These are phyloP conservation scores for Helobdella robusta DNA, from an alignment of 2,888 invertebrate genomes.

Conservation along the genomic window DNA sequence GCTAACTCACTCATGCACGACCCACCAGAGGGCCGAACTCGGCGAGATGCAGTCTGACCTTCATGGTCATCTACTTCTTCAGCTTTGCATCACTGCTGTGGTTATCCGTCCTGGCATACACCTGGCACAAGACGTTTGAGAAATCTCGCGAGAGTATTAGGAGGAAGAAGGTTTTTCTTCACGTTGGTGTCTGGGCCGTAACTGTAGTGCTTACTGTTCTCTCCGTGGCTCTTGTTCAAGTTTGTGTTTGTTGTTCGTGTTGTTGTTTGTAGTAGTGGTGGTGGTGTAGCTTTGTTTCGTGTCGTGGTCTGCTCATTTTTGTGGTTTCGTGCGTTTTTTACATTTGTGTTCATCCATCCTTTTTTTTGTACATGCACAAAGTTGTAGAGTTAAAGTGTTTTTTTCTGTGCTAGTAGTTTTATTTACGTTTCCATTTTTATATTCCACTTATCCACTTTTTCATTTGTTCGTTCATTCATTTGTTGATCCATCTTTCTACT, in stretches of 20 bases:
- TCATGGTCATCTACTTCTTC: background rate
- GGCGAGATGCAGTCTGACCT: background rate
- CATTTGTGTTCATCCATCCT: no score
- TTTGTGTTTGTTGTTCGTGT: background rate
- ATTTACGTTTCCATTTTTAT: no score
- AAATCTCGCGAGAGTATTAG: background rate
- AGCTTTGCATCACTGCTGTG: slow-evolving; percentile 4
- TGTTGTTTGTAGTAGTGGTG: background rate
- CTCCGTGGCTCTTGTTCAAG: background rate
- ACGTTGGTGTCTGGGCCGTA: background rate
- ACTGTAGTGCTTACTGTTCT: slow-evolving; percentile 6
- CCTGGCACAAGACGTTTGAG: slow-evolving; percentile 15
- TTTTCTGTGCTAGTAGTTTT: no score
- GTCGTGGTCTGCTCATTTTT: no score
- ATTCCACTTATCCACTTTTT: background rate
- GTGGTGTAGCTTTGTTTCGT: background rate
- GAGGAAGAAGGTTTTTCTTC: background rate
- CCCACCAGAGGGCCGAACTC: background rate
- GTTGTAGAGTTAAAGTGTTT: no score
- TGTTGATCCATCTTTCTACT: background rate
- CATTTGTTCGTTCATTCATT: background rate
- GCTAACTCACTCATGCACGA: no score
- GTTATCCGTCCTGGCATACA: background rate
- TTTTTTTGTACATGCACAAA: no score
- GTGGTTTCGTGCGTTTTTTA: no score